Evolutionary conservation across 2,797 vertebrate species (phyloP), one percentile per base, ranked within the genome.

Genomic region (Enteromius anoplus): DNA sequence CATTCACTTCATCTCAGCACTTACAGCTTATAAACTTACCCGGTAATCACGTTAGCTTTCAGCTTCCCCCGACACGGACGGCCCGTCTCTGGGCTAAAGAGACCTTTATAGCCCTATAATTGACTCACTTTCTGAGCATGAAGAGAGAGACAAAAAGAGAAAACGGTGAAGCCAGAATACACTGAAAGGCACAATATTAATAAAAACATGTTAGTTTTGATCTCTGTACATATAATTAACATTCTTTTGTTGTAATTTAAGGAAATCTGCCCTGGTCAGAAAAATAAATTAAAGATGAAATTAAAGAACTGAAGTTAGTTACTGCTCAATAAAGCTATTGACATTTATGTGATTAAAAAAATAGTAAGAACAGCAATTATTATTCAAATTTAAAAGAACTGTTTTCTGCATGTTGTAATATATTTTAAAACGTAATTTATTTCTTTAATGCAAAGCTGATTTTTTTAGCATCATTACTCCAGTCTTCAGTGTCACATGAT

Each of bases 1-100:
- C 86, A 80, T 88, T 91, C 94, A 93, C 91, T 95, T 94, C 93
- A 95, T 95, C 93, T 89, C 91, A 92, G 93, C 95, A 94, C 94
- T 95, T 93, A 94, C 84, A 88, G 92, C 90, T 91, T 92, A 93
- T 93, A 94, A 94, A 94, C 92, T 93, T 91, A 87, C 92, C 90
- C 89, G 89, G 88, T 93, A 94, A 95, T 95, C 84, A 84, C 89
- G 94, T 95, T 94, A 95, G 89, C 84, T 89, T 94, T 93, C 92
- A 92, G 93, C 93, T 91, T 94, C 93, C 91, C 80, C 92, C 93
- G 93, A 94, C 80, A 62, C 69, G 93, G 93, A 93, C 92, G 93
- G 93, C 90, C 87, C 89, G 92, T 91, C 85, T 89, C 90, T 90
- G 87, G 90, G 93, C 91, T 90, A 92, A 93, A 91, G 92, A 93